Conservation (phyloP, 2,888 invertebrate genomes). For the Sussaba pulchella region DNA sequence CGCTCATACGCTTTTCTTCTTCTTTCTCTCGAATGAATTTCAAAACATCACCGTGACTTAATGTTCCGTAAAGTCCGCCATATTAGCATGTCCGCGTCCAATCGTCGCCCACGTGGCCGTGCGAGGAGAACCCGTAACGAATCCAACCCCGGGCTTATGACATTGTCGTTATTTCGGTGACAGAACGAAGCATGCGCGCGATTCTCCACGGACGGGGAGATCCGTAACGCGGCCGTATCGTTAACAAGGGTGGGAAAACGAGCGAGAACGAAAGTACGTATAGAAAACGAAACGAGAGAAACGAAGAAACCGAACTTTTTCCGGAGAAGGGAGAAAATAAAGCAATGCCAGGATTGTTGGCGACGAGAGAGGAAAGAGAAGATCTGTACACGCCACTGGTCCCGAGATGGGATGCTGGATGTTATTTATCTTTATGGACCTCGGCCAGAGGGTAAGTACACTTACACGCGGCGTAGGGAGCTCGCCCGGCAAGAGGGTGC, state of each 20-base stretch:
- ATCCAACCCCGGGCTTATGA: slow-evolving; percentile 81
- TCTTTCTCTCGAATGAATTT: slow-evolving; percentile 28
- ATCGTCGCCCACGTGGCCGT: slow-evolving; percentile 83
- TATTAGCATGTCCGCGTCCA: slow-evolving; percentile 84
- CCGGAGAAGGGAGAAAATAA: slow-evolving; percentile 11
- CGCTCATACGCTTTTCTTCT: slow-evolving; percentile 2
- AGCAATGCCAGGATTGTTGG: slow-evolving; percentile 14
- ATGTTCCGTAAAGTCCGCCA: slow-evolving; percentile 84
- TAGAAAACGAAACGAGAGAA: slow-evolving; percentile 36
- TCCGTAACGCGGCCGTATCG: slow-evolving; percentile 73
- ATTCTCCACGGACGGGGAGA: slow-evolving; percentile 77
- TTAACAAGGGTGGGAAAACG: slow-evolving; percentile 84
- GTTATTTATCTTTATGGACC: slow-evolving; percentile 84
- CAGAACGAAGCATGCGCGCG: slow-evolving; percentile 82
- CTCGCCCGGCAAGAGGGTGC: slow-evolving; percentile 69
- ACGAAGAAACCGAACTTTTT: slow-evolving; percentile 26
- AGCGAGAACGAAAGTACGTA: slow-evolving; percentile 53
- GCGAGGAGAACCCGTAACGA: slow-evolving; percentile 78
- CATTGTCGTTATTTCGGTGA: slow-evolving; percentile 84
- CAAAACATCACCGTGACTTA: slow-evolving; percentile 73
- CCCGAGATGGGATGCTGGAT: slow-evolving; percentile 70
- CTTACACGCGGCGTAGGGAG: slow-evolving; percentile 76
- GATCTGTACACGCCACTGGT: slow-evolving; percentile 44
- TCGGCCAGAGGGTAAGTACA: slow-evolving; percentile 84
- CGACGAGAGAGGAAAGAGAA: slow-evolving; percentile 26